Conservation (phyloP, 2,888 invertebrate species). For the Xestia ashworthii region DNA sequence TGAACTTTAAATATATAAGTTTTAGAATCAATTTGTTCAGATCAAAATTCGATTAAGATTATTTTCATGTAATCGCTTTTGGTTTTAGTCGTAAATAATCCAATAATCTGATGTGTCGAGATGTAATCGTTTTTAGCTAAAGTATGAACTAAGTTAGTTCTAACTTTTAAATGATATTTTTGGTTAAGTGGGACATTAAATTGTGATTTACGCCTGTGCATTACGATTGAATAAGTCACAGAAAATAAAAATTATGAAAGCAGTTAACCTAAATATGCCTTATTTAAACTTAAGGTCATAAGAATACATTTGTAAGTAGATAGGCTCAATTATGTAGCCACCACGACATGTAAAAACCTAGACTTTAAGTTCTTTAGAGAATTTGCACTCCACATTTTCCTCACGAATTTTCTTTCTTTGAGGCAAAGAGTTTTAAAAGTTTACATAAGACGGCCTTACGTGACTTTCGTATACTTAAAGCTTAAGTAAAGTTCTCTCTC, state of each 20-base stretch:
- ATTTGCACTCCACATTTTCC: not conserved
- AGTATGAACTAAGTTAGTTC: slow-evolving; percentile 4
- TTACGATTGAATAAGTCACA: not conserved
- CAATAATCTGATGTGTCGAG: slow-evolving; percentile 1
- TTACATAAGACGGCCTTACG: slow-evolving; percentile 8
- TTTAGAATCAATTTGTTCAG: slow-evolving; percentile 46
- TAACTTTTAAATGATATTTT: not conserved
- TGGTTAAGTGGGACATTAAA: not conserved
- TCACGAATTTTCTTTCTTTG: slow-evolving; percentile 5
- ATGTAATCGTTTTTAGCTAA: not conserved
- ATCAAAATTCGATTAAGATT: slow-evolving; percentile 31
- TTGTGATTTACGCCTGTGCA: not conserved
- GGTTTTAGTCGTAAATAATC: slow-evolving; percentile 5
- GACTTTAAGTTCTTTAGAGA: not conserved
- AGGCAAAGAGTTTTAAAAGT: slow-evolving; percentile 6
- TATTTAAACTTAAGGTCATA: too few species aligned
- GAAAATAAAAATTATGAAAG: not conserved
- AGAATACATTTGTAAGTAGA: too few species aligned
- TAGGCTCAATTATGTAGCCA: not conserved
- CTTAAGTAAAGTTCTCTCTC: slow-evolving; percentile 20
- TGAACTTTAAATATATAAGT: slow-evolving; percentile 40
- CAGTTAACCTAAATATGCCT: not conserved
- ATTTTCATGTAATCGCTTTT: not conserved
- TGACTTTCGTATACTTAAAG: slow-evolving; percentile 13
- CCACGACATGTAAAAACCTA: not conserved